A percentile compares a stretch with the other conserved stretches of the same genome.
These are phyloP conservation scores for Burhinus bistriatus DNA, from an alignment of 2,113 vertebrate species.

Conservation along the genomic window DNA sequence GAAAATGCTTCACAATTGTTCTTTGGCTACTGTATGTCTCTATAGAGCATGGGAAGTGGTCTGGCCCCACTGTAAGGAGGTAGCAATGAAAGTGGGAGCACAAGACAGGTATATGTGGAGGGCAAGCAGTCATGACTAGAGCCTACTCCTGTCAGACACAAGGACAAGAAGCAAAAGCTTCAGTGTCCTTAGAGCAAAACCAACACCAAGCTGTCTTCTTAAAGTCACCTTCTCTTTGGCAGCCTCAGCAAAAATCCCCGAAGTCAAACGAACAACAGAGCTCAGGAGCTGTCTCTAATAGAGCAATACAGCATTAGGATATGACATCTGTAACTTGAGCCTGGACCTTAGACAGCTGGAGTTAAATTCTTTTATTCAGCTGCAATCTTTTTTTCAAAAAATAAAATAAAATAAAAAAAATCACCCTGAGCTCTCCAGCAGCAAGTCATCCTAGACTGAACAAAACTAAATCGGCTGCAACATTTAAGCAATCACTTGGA, in stretches of 20 bases:
- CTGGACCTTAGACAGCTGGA: background rate
- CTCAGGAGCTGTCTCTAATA: background rate
- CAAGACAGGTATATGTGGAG: background rate
- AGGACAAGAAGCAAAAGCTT: background rate
- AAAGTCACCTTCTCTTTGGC: background rate
- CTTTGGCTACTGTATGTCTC: background rate
- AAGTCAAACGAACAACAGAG: background rate
- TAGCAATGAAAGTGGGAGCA: background rate
- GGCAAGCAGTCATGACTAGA: background rate
- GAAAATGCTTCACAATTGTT: background rate
- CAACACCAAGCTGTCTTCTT: fast-evolving
- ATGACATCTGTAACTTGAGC: background rate
- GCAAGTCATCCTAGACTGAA: background rate
- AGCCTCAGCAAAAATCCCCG: background rate
- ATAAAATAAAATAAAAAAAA: background rate
- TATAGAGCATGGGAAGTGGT: background rate
- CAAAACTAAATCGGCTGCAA: background rate
- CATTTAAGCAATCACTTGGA: background rate
- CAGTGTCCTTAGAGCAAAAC: background rate
- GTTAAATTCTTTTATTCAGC: background rate
- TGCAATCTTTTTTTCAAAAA: background rate
- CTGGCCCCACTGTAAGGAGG: background rate
- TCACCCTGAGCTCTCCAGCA: background rate
- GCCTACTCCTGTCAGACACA: background rate
- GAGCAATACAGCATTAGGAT: background rate